Percentiles rank a stretch among this genome's conserved stretches.
phyloP scores from a whole-genome alignment of 2,888 invertebrate species.

The Lottia scabra region DNA sequence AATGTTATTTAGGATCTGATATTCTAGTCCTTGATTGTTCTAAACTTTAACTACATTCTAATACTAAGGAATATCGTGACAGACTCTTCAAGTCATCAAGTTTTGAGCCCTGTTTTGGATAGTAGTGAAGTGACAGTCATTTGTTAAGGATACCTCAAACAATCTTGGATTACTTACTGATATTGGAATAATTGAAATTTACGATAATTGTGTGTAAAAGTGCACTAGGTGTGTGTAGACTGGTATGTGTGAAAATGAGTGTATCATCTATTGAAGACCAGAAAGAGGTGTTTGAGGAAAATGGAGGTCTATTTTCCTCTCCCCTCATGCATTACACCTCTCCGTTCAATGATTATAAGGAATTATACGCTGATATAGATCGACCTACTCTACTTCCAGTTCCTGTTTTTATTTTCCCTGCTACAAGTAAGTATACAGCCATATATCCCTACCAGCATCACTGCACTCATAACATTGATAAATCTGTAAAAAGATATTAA shows the following conservation, averaged over 20 bases:
- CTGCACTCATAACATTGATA: background rate
- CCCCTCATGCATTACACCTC: conserved; percentile 60
- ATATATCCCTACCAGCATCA: no score
- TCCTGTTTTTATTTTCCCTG: conserved; percentile 17
- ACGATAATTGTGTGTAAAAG: background rate
- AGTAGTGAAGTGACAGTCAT: no score
- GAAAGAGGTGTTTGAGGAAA: conserved; percentile 36
- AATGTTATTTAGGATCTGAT: no score
- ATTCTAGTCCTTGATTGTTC: no score
- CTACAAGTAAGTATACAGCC: background rate
- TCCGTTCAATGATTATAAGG: conserved; percentile 60
- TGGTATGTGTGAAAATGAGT: background rate
- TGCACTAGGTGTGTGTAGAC: background rate
- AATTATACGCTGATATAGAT: conserved; percentile 49
- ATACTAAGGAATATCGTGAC: no score
- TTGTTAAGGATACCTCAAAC: no score
- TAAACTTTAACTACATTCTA: no score
- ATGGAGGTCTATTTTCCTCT: conserved; percentile 51
- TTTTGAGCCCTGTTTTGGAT: no score
- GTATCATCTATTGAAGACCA: conserved; percentile 15
- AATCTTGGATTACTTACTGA: no score
- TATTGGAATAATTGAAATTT: no score
- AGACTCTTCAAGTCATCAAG: no score
- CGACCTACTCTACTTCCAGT: conserved; percentile 10
- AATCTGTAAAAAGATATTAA: no score